phyloP scores from a whole-genome alignment of 2,113 vertebrate species.

The Pyrgilauda ruficollis region DNA sequence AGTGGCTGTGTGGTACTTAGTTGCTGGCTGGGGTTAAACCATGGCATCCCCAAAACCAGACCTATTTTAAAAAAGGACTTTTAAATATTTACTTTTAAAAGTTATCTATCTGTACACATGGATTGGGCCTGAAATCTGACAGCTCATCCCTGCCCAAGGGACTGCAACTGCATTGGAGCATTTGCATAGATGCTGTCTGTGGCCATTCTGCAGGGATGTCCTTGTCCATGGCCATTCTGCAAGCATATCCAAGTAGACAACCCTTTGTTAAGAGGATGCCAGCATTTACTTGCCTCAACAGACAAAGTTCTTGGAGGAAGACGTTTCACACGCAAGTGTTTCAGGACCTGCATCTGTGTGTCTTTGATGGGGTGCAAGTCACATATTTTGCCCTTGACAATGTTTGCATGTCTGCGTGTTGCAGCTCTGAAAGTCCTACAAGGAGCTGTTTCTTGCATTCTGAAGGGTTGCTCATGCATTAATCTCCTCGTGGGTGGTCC shows the following conservation, averaged over 20 bases:
- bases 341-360: neutral
- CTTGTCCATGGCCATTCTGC: neutral
- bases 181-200: accelerated
- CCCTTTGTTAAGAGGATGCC: neutral
- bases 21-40: neutral
- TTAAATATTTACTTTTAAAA: neutral
- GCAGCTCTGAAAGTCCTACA: neutral
- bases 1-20: no score
- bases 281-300: neutral
- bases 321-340: neutral
- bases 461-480: neutral
- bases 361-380: neutral
- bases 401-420: neutral
- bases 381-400: neutral
- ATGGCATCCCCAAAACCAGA: accelerated
- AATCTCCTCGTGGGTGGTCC: neutral
- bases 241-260: neutral
- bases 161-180: accelerated
- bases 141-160: neutral
- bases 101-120: neutral
- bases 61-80: neutral
- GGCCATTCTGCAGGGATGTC: neutral
- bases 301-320: neutral
- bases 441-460: neutral
- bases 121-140: neutral